Conservation (phyloP, 2,113 vertebrate genomes). For the Phaethornis superciliosus region DNA sequence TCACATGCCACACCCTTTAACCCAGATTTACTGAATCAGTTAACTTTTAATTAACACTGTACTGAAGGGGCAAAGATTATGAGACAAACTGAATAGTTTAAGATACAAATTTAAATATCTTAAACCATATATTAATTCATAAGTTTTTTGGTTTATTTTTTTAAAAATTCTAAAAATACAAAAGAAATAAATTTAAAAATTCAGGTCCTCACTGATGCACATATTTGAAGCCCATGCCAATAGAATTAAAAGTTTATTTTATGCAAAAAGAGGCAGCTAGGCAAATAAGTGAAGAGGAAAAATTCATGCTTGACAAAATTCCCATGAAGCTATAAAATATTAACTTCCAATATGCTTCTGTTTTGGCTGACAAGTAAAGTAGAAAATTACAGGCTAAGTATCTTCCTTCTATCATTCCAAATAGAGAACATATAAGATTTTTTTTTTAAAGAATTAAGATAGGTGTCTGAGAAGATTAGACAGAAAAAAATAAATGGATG, state of each 20-base stretch:
- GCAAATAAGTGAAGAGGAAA: background rate
- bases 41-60: background rate
- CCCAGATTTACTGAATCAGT: background rate
- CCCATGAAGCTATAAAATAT: background rate
- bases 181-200: background rate
- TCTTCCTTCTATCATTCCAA: background rate
- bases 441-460: background rate
- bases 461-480: background rate
- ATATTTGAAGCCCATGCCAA: background rate
- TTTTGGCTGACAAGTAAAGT: background rate
- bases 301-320: background rate
- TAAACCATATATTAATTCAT: background rate
- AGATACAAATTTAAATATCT: background rate
- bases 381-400: background rate
- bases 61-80: background rate
- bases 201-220: fast-evolving
- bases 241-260: background rate
- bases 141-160: background rate
- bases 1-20: background rate
- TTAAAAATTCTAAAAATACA: background rate
- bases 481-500: background rate
- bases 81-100: background rate
- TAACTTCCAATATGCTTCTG: background rate
- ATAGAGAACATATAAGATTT: background rate
- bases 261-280: background rate